phyloP scores from a whole-genome alignment of 2,113 vertebrate genomes.

The Oncorhynchus mykiss region DNA sequence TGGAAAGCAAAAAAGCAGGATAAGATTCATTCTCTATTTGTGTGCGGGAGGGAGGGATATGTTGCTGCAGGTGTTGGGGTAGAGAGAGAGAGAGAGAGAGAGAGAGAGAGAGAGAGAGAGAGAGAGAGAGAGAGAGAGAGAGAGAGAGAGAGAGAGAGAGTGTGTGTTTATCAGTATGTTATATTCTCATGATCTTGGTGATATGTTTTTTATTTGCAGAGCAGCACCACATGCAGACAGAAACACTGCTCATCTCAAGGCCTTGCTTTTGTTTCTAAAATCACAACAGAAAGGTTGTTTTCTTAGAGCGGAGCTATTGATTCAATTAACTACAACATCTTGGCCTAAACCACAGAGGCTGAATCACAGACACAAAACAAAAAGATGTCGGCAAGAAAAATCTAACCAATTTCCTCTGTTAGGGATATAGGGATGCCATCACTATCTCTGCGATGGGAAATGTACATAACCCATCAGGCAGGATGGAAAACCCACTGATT shows the following conservation, averaged over 20 bases:
- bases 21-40: neutral
- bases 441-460: neutral
- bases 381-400: neutral
- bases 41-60: neutral
- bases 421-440: neutral
- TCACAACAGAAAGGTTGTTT: too few relatives aligned
- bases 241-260: too few relatives aligned
- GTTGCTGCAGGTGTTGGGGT: neutral
- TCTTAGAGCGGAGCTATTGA: neutral
- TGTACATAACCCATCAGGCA: slow-evolving; percentile 6
- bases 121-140: too few relatives aligned
- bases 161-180: slow-evolving; percentile 42
- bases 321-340: neutral
- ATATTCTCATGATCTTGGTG: slow-evolving; percentile 23
- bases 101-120: slow-evolving; percentile 13
- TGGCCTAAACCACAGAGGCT: neutral
- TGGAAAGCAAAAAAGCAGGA: slow-evolving; percentile 8
- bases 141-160: too few relatives aligned
- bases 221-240: too few relatives aligned
- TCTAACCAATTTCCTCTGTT: too few relatives aligned
- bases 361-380: neutral
- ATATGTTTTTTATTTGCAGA: too few relatives aligned
- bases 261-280: too few relatives aligned
- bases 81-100: neutral
- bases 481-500: neutral